Conservation (phyloP, 2,888 invertebrate species). For the Pseudococcus longispinus region DNA sequence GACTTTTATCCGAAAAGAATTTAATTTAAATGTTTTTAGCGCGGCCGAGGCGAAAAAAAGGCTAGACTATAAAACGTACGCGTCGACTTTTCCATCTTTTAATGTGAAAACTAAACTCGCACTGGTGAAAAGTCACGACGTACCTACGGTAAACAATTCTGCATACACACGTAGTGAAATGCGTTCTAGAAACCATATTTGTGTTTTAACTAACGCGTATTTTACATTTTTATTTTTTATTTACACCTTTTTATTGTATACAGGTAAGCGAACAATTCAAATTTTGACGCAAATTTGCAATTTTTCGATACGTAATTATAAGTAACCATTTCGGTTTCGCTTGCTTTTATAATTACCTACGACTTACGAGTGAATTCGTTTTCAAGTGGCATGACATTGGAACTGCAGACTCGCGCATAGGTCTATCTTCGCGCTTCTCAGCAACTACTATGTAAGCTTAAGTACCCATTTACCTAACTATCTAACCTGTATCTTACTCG, state of each 20-base stretch:
- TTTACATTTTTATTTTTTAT: conserved; percentile 31
- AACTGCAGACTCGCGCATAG: too few relatives aligned
- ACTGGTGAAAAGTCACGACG: not conserved
- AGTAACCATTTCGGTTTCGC: not conserved
- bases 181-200: conserved; percentile 37
- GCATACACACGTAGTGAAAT: conserved; percentile 17
- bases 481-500: too few relatives aligned
- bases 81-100: not conserved
- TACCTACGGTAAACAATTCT: not conserved
- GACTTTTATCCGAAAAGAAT: conserved; percentile 28
- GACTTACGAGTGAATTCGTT: too few relatives aligned
- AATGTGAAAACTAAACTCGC: not conserved
- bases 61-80: conserved; percentile 32
- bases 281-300: not conserved
- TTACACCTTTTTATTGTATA: conserved; percentile 19
- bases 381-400: too few relatives aligned
- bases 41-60: not conserved
- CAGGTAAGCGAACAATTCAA: conserved; percentile 31
- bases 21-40: conserved; percentile 48
- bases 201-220: conserved; percentile 22
- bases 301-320: not conserved
- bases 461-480: too few relatives aligned
- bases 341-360: too few relatives aligned
- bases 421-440: too few relatives aligned
- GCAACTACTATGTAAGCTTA: too few relatives aligned